Evolutionary conservation across 2,113 vertebrate genomes (phyloP).

Genomic region (Haemorhous mexicanus): DNA sequence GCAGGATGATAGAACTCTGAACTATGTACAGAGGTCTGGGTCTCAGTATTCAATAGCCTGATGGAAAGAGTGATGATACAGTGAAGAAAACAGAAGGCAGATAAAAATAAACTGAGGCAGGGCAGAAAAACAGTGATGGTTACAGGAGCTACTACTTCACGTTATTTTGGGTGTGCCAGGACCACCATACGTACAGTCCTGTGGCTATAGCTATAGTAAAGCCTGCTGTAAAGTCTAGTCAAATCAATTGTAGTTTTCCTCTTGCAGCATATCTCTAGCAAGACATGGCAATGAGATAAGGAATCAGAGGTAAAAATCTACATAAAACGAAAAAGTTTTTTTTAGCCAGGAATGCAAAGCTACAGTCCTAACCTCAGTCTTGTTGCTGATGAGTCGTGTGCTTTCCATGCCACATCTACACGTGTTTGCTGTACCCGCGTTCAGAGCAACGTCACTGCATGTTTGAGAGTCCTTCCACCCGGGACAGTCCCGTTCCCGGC

Average conservation of each 20-base stretch:
- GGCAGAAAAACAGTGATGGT: not conserved
- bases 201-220: not conserved
- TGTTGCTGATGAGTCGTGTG: not conserved
- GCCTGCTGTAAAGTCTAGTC: not conserved
- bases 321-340: not conserved
- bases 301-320: not conserved
- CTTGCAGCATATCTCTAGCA: not conserved
- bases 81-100: not conserved
- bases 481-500: not conserved
- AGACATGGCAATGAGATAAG: not conserved
- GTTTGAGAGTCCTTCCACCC: not conserved
- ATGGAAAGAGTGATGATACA: not conserved
- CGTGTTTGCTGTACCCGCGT: no score
- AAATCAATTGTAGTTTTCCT: not conserved
- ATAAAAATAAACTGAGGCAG: not conserved
- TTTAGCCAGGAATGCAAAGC: not conserved
- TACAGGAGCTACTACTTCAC: not conserved
- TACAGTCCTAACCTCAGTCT: not conserved
- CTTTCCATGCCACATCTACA: not conserved
- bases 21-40: not conserved
- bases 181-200: fast-evolving
- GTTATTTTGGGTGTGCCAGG: not conserved
- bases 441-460: fast-evolving
- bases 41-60: not conserved
- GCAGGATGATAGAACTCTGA: not conserved